phyloP scores from a whole-genome alignment of 1,140 invertebrate genomes.

The Drosophila sproati region DNA sequence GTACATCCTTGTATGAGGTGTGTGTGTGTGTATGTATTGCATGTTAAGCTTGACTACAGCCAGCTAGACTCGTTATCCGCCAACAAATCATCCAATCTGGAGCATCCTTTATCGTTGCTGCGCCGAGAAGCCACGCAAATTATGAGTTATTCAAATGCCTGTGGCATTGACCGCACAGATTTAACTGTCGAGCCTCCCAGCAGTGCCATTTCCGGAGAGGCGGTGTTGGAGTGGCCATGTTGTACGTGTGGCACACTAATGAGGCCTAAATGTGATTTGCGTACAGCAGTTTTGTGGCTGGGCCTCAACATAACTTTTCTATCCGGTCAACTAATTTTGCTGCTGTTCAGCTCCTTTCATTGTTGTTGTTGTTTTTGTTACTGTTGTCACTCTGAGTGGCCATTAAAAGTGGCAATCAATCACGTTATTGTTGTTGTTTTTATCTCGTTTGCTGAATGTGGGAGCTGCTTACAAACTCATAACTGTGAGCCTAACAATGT shows the following conservation, averaged over 20 bases:
- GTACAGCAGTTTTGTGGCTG: constrained; percentile 4
- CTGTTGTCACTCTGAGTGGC: constrained; percentile 5
- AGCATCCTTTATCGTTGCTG: neutral
- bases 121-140: constrained; percentile 19
- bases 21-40: constrained; percentile 3
- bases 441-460: neutral
- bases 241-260: constrained; percentile 32
- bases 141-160: constrained; percentile 27
- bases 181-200: neutral
- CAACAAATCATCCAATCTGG: neutral
- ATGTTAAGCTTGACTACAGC: neutral
- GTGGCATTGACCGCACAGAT: constrained; percentile 16
- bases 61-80: neutral
- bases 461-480: constrained; percentile 32
- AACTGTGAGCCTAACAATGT: constrained; percentile 37
- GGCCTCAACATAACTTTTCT: constrained; percentile 9
- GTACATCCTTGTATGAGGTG: constrained; percentile 10
- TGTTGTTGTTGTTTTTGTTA: constrained; percentile 11
- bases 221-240: constrained; percentile 9
- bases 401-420: constrained; percentile 60
- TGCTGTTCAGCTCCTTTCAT: neutral
- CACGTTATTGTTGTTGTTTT: constrained; percentile 34
- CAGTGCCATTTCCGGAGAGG: neutral
- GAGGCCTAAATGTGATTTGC: constrained; percentile 48
- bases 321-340: neutral